Conservation (phyloP, 2,113 vertebrate species). For the Tragulus kanchil region DNA sequence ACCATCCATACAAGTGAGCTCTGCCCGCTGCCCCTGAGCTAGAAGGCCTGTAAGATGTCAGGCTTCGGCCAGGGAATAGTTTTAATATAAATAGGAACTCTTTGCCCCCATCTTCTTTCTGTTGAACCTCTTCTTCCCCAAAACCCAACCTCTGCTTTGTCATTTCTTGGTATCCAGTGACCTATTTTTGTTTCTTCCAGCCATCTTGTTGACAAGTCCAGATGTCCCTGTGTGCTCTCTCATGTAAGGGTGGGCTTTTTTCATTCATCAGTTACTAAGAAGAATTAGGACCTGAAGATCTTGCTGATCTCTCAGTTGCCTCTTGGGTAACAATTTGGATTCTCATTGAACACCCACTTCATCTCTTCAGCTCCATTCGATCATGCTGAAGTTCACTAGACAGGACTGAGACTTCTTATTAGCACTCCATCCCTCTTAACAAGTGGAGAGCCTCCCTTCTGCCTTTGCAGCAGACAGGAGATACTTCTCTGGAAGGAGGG, state of each 20-base stretch:
- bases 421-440: conserved; percentile 34
- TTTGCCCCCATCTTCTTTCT: neutral
- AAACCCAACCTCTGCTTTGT: neutral
- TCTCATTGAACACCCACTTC: neutral
- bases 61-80: neutral
- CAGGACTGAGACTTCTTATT: conserved; percentile 25
- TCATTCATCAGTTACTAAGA: conserved; percentile 19
- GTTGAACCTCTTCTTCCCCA: neutral
- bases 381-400: conserved; percentile 5
- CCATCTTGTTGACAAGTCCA: neutral
- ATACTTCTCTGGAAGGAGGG: neutral
- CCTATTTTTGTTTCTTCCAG: neutral
- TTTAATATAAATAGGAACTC: neutral
- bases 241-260: neutral
- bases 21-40: neutral
- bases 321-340: conserved; percentile 14
- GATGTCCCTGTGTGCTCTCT: neutral
- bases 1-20: neutral
- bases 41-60: neutral
- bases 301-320: neutral
- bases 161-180: neutral
- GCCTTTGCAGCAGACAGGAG: neutral
- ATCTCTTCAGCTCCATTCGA: neutral
- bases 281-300: conserved; percentile 4
- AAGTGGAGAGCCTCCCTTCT: neutral